A percentile compares a stretch with the other conserved stretches of the same genome.
These are phyloP conservation scores for Trypoxylus dichotomus DNA, from an alignment of 1,140 invertebrate genomes.

Conservation along the genomic window DNA sequence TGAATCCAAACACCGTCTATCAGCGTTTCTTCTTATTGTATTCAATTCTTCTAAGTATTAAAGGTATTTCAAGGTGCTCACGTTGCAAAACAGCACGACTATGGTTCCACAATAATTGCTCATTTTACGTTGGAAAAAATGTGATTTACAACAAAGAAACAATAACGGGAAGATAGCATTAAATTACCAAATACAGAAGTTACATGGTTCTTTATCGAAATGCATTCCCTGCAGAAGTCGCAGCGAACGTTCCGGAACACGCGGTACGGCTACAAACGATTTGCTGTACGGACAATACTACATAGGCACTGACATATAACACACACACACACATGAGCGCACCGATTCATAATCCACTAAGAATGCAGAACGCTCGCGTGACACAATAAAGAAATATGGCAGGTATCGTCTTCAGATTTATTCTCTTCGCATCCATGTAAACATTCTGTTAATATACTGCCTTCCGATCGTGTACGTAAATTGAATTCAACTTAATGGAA, in stretches of 20 bases:
- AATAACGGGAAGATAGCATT: neutral
- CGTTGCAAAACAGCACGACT: no score
- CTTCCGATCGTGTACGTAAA: constrained; percentile 16
- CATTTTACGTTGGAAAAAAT: neutral
- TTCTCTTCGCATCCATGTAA: constrained; percentile 5
- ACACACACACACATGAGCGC: neutral
- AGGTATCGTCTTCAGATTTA: constrained; percentile 10
- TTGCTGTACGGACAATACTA: neutral
- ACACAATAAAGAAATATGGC: constrained; percentile 20
- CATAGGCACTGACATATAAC: neutral
- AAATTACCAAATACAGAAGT: neutral
- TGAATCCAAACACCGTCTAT: no score
- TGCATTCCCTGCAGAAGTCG: neutral
- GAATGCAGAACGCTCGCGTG: constrained; percentile 12
- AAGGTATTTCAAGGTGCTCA: no score
- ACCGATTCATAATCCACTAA: neutral
- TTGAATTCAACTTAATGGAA: constrained; percentile 23
- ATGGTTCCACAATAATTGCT: neutral
- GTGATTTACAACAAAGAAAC: neutral
- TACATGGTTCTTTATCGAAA: neutral
- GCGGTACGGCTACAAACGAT: neutral
- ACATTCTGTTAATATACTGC: constrained; percentile 20
- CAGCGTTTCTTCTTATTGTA: no score
- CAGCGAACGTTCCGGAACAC: neutral
- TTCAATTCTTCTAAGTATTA: no score